Conservation (phyloP, 1,140 invertebrate genomes). For the Caenorhabditis brenneri region DNA sequence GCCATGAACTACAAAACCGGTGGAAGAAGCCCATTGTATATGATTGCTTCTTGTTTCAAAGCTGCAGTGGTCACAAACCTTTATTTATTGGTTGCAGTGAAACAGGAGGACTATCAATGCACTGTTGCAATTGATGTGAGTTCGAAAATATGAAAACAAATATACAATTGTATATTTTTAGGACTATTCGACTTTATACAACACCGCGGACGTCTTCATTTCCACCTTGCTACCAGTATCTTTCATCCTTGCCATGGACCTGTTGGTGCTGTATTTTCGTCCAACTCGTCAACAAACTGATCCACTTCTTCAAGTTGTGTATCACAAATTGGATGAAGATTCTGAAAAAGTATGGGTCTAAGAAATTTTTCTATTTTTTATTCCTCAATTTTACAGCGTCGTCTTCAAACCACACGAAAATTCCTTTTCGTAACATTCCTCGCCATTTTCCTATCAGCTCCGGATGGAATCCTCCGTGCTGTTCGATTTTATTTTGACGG, state of each 20-base stretch:
- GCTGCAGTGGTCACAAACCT: not conserved
- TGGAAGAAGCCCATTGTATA: conserved; percentile 3
- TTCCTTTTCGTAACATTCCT: conserved; percentile 48
- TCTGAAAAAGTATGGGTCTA: conserved; percentile 37
- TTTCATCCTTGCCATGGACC: conserved; percentile 35
- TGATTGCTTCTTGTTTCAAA: not conserved
- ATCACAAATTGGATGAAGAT: conserved; percentile 46
- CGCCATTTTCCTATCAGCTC: conserved; percentile 16
- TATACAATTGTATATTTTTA: not conserved
- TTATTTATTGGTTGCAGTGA: not conserved
- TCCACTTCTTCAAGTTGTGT: conserved; percentile 49
- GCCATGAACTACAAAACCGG: not conserved
- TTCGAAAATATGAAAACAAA: not conserved
- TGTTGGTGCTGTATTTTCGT: conserved; percentile 30
- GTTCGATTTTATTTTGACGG: not conserved
- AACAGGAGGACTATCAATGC: not conserved
- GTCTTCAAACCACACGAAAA: conserved; percentile 7
- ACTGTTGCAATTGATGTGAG: conserved; percentile 8
- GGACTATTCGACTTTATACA: conserved; percentile 34
- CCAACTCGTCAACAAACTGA: conserved; percentile 7
- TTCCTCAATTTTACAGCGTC: not conserved
- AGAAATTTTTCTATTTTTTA: not conserved
- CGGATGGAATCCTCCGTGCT: conserved; percentile 44
- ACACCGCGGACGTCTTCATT: conserved; percentile 19
- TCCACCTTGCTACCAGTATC: conserved; percentile 41